Conservation (phyloP, 2,797 vertebrate species). For the Sorex maritimensis region DNA sequence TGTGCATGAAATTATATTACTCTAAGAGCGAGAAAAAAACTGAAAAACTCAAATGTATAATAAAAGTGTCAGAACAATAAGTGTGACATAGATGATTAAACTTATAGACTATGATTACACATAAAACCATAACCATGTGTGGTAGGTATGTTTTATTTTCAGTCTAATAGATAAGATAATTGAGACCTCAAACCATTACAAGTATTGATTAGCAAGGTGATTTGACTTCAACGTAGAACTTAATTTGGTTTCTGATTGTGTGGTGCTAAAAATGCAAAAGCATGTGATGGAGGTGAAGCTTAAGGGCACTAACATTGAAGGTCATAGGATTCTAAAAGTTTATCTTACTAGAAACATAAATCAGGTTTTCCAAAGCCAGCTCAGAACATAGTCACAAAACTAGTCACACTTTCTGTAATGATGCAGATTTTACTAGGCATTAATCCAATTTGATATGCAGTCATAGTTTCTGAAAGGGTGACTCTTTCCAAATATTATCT, state of each 20-base stretch:
- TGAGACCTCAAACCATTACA: neutral
- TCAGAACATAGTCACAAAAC: neutral
- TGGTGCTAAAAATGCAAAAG: neutral
- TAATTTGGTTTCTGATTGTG: neutral
- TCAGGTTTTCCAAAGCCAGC: neutral
- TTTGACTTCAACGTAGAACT: constrained; percentile 23
- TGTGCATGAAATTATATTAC: neutral
- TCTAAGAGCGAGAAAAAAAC: neutral
- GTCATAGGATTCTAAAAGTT: neutral
- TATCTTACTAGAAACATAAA: neutral
- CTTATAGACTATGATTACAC: neutral
- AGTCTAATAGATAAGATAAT: neutral
- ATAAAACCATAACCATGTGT: neutral
- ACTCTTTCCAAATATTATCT: neutral
- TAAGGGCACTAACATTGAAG: neutral
- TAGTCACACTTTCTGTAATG: neutral
- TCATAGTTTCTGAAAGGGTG: neutral
- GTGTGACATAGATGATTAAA: neutral
- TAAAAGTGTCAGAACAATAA: neutral
- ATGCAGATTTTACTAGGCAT: neutral
- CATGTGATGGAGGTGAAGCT: neutral
- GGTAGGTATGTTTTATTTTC: neutral
- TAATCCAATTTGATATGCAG: rapidly evolving
- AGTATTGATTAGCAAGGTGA: neutral
- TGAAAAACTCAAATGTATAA: neutral